Conservation (phyloP, 2,888 invertebrate species). For the Argyra leucocephala region DNA sequence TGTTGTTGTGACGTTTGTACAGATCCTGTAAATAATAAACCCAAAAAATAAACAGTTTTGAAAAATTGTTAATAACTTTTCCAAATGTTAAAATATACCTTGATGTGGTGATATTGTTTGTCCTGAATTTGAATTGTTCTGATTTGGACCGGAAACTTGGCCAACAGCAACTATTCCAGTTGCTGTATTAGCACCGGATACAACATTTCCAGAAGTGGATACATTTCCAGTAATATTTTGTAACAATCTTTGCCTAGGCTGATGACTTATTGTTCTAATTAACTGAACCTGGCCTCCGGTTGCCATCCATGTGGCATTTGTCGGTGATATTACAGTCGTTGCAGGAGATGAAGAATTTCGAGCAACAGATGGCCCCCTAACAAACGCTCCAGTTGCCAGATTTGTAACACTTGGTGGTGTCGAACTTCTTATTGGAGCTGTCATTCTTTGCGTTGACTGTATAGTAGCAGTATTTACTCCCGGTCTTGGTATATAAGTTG, state of each 20-base stretch:
- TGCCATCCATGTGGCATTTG: conserved; percentile 40
- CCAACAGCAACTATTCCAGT: conserved; percentile 27
- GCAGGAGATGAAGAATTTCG: conserved; percentile 36
- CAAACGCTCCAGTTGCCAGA: conserved; percentile 34
- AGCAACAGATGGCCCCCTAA: conserved; percentile 33
- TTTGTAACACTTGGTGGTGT: conserved; percentile 29
- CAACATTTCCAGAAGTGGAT: conserved; percentile 23
- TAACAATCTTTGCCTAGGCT: conserved; percentile 38
- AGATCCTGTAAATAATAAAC: neutral
- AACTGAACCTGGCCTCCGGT: conserved; percentile 39
- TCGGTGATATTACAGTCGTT: conserved; percentile 39
- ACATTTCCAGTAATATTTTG: conserved; percentile 32
- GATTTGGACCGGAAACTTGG: conserved; percentile 18
- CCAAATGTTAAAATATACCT: neutral
- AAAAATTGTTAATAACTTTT: too few relatives aligned
- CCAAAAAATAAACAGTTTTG: neutral
- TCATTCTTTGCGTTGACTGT: conserved; percentile 37
- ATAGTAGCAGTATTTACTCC: conserved; percentile 37
- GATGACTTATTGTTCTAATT: conserved; percentile 39
- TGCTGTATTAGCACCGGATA: conserved; percentile 20
- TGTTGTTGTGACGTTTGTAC: conserved; percentile 25
- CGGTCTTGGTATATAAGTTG: conserved; percentile 39
- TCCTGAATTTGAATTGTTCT: neutral
- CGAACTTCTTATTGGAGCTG: conserved; percentile 37
- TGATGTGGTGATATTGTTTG: neutral